These are phyloP conservation scores for Misgurnus mizolepis DNA, from an alignment of 2,113 vertebrate genomes.

Conservation along the genomic window DNA sequence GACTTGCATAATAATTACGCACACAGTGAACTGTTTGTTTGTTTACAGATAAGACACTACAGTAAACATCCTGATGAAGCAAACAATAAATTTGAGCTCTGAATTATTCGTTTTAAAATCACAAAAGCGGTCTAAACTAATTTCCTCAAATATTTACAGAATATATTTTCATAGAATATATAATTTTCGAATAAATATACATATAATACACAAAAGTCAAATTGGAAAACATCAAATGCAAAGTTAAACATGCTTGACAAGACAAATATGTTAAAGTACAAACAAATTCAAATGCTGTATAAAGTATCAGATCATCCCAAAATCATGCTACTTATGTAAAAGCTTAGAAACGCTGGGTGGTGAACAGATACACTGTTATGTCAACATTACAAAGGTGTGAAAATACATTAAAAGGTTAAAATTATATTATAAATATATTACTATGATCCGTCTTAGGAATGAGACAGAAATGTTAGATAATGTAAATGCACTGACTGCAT, in stretches of 20 bases:
- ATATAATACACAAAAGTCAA: neutral
- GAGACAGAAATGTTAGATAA: too few relatives aligned
- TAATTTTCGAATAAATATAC: neutral
- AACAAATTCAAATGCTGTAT: neutral
- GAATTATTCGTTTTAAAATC: constrained; percentile 76
- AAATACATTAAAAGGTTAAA: too few relatives aligned
- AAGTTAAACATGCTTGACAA: neutral
- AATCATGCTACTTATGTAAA: neutral
- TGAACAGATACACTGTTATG: neutral
- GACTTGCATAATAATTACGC: constrained; percentile 25
- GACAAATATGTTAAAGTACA: neutral
- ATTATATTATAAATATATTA: too few relatives aligned
- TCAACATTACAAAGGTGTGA: neutral
- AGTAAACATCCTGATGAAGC: constrained; percentile 75
- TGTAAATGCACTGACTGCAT: too few relatives aligned
- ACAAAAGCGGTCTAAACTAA: constrained; percentile 61
- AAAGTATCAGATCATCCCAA: neutral
- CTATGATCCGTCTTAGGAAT: too few relatives aligned
- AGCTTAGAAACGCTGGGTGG: too few relatives aligned
- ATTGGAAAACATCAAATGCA: too few relatives aligned
- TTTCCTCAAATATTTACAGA: constrained; percentile 8
- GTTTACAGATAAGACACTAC: constrained; percentile 74
- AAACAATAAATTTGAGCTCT: constrained; percentile 72
- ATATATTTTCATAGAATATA: too few relatives aligned
- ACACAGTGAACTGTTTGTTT: constrained; percentile 67